phyloP scores from a whole-genome alignment of 1,140 invertebrate genomes.

The Drosophila sturtevanti region DNA sequence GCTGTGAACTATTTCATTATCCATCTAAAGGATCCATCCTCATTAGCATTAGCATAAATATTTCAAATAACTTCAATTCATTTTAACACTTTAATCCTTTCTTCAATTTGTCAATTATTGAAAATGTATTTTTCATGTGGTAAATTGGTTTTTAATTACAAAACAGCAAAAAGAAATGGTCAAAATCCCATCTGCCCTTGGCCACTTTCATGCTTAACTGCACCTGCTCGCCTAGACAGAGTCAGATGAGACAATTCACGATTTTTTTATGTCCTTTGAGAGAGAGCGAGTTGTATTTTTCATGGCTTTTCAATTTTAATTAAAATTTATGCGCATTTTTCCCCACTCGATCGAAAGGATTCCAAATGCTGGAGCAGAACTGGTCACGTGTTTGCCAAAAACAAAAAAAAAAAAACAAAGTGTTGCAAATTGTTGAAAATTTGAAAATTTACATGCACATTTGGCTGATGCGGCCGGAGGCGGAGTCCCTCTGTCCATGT shows the following conservation, averaged over 20 bases:
- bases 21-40: background rate
- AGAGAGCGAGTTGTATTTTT: slow-evolving; percentile 49
- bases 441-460: slow-evolving; percentile 69
- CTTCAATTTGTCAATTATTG: slow-evolving; percentile 63
- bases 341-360: slow-evolving; percentile 4
- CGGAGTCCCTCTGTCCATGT: slow-evolving; percentile 16
- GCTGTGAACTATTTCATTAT: slow-evolving; percentile 21
- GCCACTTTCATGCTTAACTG: slow-evolving; percentile 70
- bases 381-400: slow-evolving; percentile 69
- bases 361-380: background rate
- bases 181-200: slow-evolving; percentile 14
- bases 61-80: slow-evolving; percentile 9
- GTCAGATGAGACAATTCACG: background rate
- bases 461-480: slow-evolving; percentile 14
- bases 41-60: background rate
- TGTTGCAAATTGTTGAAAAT: slow-evolving; percentile 78
- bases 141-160: slow-evolving; percentile 69
- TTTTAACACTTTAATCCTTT: slow-evolving; percentile 34
- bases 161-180: slow-evolving; percentile 41
- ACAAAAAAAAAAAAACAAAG: slow-evolving; percentile 50
- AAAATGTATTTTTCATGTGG: slow-evolving; percentile 41
- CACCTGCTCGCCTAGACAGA: slow-evolving; percentile 45
- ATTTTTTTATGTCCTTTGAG: slow-evolving; percentile 40
- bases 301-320: slow-evolving; percentile 80
- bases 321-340: slow-evolving; percentile 73